A percentile compares a stretch with the other conserved stretches of the same genome.
These are phyloP conservation scores for Drosophila orosa DNA, from an alignment of 1,140 invertebrate species.

Conservation along the genomic window DNA sequence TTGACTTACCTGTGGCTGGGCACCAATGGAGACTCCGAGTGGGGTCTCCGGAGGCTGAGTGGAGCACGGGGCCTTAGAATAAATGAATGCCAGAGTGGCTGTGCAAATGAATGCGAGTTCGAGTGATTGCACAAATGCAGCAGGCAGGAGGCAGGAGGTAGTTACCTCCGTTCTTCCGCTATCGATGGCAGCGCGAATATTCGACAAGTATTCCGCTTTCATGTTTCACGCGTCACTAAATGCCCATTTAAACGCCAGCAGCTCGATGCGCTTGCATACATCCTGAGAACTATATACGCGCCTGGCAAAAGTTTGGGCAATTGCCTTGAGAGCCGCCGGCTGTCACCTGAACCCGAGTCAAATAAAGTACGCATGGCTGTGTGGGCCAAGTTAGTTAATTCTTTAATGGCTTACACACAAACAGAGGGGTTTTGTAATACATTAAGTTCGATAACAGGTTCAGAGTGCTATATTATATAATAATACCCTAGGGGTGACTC, in stretches of 20 bases:
- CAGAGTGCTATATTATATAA: slow-evolving; percentile 8
- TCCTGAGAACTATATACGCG: not conserved
- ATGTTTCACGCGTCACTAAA: slow-evolving; percentile 57
- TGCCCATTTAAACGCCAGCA: slow-evolving; percentile 57
- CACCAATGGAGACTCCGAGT: not conserved
- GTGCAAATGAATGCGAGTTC: slow-evolving; percentile 60
- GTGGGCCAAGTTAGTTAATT: slow-evolving; percentile 24
- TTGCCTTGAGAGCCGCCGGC: slow-evolving; percentile 1
- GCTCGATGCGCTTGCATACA: slow-evolving; percentile 14
- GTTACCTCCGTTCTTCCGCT: not conserved
- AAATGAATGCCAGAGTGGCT: slow-evolving; percentile 66
- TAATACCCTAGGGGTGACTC: not conserved
- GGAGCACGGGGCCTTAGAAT: slow-evolving; percentile 45
- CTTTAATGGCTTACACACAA: slow-evolving; percentile 43
- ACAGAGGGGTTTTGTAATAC: slow-evolving; percentile 10
- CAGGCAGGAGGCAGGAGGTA: slow-evolving; percentile 8
- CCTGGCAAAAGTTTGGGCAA: slow-evolving; percentile 41
- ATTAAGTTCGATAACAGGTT: slow-evolving; percentile 22
- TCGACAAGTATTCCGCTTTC: slow-evolving; percentile 64
- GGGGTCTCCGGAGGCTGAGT: not conserved
- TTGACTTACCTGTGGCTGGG: slow-evolving; percentile 12
- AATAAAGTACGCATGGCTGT: slow-evolving; percentile 8
- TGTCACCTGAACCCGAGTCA: not conserved
- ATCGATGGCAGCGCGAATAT: slow-evolving; percentile 49
- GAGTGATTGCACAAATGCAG: slow-evolving; percentile 55